Conservation (phyloP, 1,140 invertebrate genomes). For the Apis dorsata region DNA sequence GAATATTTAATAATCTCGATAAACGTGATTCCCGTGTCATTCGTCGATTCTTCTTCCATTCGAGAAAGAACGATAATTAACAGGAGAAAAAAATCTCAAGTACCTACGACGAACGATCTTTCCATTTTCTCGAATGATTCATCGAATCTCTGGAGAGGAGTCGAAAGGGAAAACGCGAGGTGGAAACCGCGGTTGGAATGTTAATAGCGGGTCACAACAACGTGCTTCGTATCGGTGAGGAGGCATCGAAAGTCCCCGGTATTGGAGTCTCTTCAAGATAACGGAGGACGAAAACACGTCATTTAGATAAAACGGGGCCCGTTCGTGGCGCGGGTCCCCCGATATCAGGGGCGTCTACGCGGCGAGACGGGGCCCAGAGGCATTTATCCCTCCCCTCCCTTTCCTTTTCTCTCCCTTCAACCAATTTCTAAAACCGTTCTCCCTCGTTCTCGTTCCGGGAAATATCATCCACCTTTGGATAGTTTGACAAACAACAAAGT, state of each 20-base stretch:
- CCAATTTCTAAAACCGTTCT: constrained; percentile 51
- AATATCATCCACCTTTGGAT: constrained; percentile 23
- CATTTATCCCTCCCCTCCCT: constrained; percentile 48
- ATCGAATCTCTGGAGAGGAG: neutral
- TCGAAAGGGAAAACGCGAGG: constrained; percentile 39
- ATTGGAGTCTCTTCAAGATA: constrained; percentile 72
- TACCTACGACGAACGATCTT: neutral
- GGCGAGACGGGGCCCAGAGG: constrained; percentile 55
- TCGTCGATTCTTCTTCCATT: too few relatives aligned
- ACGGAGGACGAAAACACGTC: constrained; percentile 72
- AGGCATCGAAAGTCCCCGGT: constrained; percentile 65
- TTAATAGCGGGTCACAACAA: constrained; percentile 66
- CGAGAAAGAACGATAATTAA: too few relatives aligned
- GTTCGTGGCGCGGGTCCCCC: constrained; percentile 50
- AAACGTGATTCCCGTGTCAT: too few relatives aligned
- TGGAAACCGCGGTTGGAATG: constrained; percentile 61
- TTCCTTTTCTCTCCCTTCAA: neutral
- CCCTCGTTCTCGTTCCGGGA: constrained; percentile 50
- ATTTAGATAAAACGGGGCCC: constrained; percentile 73
- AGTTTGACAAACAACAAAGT: neutral
- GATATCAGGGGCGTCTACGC: constrained; percentile 64
- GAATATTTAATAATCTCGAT: too few relatives aligned
- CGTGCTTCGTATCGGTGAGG: constrained; percentile 48
- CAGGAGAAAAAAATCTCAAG: too few relatives aligned
- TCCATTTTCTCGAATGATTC: too few relatives aligned